Evolutionary conservation across 2,797 vertebrate species (phyloP).

Genomic region (Poeciliopsis turneri): DNA sequence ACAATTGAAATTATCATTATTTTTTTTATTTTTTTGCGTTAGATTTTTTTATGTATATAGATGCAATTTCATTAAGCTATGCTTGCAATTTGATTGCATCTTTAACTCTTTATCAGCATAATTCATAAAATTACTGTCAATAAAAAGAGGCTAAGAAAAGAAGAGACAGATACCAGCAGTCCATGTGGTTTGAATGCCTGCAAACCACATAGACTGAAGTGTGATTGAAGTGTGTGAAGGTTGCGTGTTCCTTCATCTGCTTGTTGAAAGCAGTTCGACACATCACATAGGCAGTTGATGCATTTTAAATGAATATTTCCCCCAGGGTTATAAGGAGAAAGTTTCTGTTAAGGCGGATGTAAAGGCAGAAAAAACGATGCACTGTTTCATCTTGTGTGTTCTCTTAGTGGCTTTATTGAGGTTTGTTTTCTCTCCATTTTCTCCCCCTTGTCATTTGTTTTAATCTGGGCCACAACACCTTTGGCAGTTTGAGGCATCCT

Average conservation of each 20-base stretch:
- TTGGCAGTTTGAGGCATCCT: conserved; percentile 41
- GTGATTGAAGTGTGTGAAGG: conserved; percentile 49
- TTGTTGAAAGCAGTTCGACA: neutral
- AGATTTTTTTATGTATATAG: too few species aligned
- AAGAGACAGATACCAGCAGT: conserved; percentile 31
- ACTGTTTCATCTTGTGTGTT: neutral
- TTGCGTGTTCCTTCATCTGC: neutral
- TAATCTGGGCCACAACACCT: conserved; percentile 41
- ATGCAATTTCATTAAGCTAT: neutral
- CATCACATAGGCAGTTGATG: neutral
- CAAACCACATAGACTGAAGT: neutral
- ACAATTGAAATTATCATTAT: neutral
- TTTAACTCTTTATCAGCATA: neutral
- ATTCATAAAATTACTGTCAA: neutral
- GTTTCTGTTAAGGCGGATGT: conserved; percentile 9
- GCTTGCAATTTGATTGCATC: neutral
- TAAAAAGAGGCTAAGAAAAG: neutral
- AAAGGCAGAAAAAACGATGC: neutral
- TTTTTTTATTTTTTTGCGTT: too few species aligned
- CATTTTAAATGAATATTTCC: conserved; percentile 9
- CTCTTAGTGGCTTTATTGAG: conserved; percentile 6
- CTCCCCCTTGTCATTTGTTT: conserved; percentile 26
- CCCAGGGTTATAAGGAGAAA: conserved; percentile 36
- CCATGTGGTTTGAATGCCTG: conserved; percentile 57
- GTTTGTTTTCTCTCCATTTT: conserved; percentile 12